Base-by-base conservation (phyloP, 92 coral and sea anemone species). In the Hydrozoanthus gracilis region DNA sequence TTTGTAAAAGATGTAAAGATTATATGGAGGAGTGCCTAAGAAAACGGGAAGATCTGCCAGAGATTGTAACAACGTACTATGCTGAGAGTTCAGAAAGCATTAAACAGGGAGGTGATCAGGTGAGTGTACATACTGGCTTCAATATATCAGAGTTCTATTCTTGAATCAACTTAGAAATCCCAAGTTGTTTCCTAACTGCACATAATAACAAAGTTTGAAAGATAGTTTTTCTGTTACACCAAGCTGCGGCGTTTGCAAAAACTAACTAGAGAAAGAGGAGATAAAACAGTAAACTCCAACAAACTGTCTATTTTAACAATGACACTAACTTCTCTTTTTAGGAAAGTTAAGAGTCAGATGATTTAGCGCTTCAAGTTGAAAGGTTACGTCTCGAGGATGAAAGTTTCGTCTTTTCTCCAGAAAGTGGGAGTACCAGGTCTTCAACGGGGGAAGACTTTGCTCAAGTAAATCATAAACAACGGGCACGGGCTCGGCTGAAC, bases 391-490 rank as follows among this genome's bases (percentile, higher is more conserved):
- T n/a, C n/a, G n/a, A n/a, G n/a, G n/a, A n/a, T n/a, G n/a, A n/a
- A n/a, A n/a, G 45, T 44, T 66, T 66, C 44, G 16, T 66, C 20
- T 10, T 17, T 13, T 66, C 71, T 66, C 16, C 71, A 66, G 71
- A 66, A 66, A 66, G 44, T 66, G 71, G 71, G 4, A 66, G 71
- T 66, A 66, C 71, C 71, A 66, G 44, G 71, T n/a, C 71, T 66
- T 66, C 71, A 66, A 66, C 44, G 7, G 71, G 46, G 45, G 71
- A 66, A 18, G 71, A 66, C 71, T 66, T n/a, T 39, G 9, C 8
- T 66, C 27, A 13, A 17, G 46, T 66, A 27, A 27, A 27, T 18
- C 71, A 66, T 16, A 8, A 66, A 66, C 71, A 66, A 20, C 71
- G 46, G 27, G 71, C 71, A 17, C 71, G 71, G 71, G 20, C 71